Conservation (phyloP, 2,113 vertebrate species). For the Tenebrosternarchus preto region DNA sequence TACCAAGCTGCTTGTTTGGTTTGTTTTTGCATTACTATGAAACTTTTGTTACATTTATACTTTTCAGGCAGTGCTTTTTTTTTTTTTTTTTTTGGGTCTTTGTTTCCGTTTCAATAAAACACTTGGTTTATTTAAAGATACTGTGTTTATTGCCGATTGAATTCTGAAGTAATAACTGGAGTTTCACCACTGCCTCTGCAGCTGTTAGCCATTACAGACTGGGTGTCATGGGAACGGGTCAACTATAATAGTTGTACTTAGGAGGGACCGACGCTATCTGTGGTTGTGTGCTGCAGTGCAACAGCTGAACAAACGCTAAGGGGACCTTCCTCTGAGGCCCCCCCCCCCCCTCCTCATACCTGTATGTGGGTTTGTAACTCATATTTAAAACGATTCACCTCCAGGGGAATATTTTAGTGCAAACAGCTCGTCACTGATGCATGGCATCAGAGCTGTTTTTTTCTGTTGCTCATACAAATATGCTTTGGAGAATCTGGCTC, state of each 20-base stretch:
- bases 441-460: too few relatives aligned
- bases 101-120: constrained; percentile 29
- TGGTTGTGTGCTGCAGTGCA: background rate
- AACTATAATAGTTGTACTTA: constrained; percentile 16
- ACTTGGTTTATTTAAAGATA: constrained; percentile 4
- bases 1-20: background rate
- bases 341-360: too few relatives aligned
- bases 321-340: too few relatives aligned
- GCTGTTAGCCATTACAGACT: constrained; percentile 21
- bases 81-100: background rate
- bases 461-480: too few relatives aligned
- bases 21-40: constrained; percentile 1
- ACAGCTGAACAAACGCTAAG: constrained; percentile 10
- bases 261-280: background rate
- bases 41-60: constrained; percentile 23
- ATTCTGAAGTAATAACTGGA: background rate
- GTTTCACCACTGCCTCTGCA: background rate
- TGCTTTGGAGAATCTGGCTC: too few relatives aligned
- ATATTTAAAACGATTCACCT: too few relatives aligned
- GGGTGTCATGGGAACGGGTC: constrained; percentile 35
- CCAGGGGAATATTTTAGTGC: too few relatives aligned
- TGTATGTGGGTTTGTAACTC: too few relatives aligned
- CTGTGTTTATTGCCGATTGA: background rate
- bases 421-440: too few relatives aligned
- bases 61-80: background rate